Percentiles rank a stretch among this genome's conserved stretches.
Evolutionary conservation across 2,888 invertebrate genomes (phyloP).

Genomic region (Cancer borealis): DNA sequence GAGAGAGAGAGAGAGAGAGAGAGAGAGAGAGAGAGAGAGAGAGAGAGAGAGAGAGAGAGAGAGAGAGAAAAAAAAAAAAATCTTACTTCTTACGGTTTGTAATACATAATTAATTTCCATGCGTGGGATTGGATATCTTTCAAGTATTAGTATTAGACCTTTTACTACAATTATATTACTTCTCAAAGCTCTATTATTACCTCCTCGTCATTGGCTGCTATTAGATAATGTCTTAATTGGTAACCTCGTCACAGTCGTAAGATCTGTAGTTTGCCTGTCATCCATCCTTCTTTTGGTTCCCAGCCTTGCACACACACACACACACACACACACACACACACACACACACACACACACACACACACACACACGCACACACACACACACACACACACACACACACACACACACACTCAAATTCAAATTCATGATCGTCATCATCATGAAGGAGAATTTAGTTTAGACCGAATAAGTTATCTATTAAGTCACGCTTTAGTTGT

Average conservation of each 20-base stretch:
- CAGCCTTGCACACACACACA: neutral
- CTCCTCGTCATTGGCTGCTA: neutral
- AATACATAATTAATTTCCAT: neutral
- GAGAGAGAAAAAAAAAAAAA: neutral
- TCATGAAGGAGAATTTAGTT: neutral
- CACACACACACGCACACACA: constrained; percentile 17
- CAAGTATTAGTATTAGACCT: neutral
- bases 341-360: constrained; percentile 14
- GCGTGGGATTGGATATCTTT: neutral
- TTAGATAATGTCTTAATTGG: neutral
- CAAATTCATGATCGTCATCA: neutral
- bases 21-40: constrained; percentile 46
- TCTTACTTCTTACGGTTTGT: too few species aligned
- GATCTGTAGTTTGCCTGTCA: neutral
- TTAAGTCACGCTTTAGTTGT: neutral
- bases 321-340: constrained; percentile 16
- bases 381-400: constrained; percentile 17
- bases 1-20: constrained; percentile 31
- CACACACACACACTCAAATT: neutral
- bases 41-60: constrained; percentile 52
- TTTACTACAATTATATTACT: neutral
- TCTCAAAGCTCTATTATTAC: neutral
- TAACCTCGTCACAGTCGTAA: neutral
- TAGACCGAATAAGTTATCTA: neutral
- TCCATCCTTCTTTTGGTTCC: neutral